These are phyloP conservation scores for Acronicta leporina DNA, from an alignment of 2,888 invertebrate genomes.

Conservation along the genomic window DNA sequence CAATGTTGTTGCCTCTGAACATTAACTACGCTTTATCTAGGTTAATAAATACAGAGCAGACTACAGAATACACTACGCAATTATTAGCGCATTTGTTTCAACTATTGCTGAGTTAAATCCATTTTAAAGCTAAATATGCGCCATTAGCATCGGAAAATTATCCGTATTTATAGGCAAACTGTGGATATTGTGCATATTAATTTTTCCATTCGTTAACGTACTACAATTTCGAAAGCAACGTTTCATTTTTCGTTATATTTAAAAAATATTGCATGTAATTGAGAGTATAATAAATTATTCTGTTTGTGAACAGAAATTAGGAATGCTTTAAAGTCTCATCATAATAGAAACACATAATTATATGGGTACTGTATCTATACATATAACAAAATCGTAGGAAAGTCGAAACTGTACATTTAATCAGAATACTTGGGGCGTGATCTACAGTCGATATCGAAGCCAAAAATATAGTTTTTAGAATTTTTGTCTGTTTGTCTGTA, in stretches of 20 bases:
- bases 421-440: too few relatives aligned
- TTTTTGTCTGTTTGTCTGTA: too few relatives aligned
- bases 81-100: constrained; percentile 48
- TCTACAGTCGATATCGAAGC: too few relatives aligned
- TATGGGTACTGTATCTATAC: too few relatives aligned
- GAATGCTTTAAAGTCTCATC: constrained; percentile 53
- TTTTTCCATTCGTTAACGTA: constrained; percentile 59
- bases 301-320: constrained; percentile 22
- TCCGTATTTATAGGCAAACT: constrained; percentile 56
- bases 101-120: constrained; percentile 44
- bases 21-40: constrained; percentile 15
- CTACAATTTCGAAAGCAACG: constrained; percentile 61
- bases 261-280: not conserved
- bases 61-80: constrained; percentile 20
- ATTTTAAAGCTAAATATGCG: constrained; percentile 35
- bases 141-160: constrained; percentile 54
- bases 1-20: constrained; percentile 10
- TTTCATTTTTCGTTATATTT: constrained; percentile 63
- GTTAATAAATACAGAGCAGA: constrained; percentile 29
- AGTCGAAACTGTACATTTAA: too few relatives aligned
- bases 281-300: constrained; percentile 5
- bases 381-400: too few relatives aligned
- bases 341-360: constrained; percentile 40
- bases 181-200: constrained; percentile 52
- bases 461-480: too few relatives aligned